Percentiles rank a stretch among this genome's conserved stretches.
These are phyloP conservation scores for Chironex yamaguchii DNA, from an alignment of 30 jellyfish, hydroid and myxozoan species.

Conservation along the genomic window DNA sequence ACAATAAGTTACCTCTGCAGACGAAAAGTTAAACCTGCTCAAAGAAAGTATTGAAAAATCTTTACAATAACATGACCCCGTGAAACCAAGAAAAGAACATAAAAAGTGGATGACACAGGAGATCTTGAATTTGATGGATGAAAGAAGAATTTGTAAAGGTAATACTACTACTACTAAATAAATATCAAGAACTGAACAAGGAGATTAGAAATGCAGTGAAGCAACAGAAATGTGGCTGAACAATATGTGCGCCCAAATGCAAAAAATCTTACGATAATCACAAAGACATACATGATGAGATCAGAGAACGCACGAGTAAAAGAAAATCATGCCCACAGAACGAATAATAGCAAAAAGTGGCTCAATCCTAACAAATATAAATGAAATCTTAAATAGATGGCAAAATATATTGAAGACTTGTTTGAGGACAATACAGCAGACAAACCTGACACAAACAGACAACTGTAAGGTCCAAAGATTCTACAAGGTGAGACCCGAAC, in stretches of 20 bases:
- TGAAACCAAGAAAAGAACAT: constrained; percentile 24
- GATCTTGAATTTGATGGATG: constrained; percentile 6
- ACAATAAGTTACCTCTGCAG: constrained; percentile 35
- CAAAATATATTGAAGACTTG: constrained; percentile 33
- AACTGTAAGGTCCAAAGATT: constrained; percentile 19
- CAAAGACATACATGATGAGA: constrained; percentile 24
- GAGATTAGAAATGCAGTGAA: constrained; percentile 25
- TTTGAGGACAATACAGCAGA: constrained; percentile 11
- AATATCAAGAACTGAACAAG: constrained; percentile 16
- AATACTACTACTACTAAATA: not conserved
- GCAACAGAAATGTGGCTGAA: constrained; percentile 9
- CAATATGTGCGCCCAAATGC: constrained; percentile 26
- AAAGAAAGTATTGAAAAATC: constrained; percentile 23
- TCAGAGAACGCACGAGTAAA: constrained; percentile 14
- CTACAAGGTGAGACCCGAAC: constrained; percentile 19
- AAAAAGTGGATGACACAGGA: constrained; percentile 23
- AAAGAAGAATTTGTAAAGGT: constrained; percentile 9
- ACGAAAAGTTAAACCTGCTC: constrained; percentile 10
- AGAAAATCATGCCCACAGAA: constrained; percentile 25
- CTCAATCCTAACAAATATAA: constrained; percentile 22
- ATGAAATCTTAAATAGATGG: constrained; percentile 29
- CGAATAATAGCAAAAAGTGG: constrained; percentile 9
- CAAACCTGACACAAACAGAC: constrained; percentile 13
- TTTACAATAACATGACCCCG: constrained; percentile 10
- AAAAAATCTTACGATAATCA: no score